Evolutionary conservation across 2,113 vertebrate species (phyloP), one percentile per base, ranked within the genome.

Genomic region (Myotis davidii): DNA sequence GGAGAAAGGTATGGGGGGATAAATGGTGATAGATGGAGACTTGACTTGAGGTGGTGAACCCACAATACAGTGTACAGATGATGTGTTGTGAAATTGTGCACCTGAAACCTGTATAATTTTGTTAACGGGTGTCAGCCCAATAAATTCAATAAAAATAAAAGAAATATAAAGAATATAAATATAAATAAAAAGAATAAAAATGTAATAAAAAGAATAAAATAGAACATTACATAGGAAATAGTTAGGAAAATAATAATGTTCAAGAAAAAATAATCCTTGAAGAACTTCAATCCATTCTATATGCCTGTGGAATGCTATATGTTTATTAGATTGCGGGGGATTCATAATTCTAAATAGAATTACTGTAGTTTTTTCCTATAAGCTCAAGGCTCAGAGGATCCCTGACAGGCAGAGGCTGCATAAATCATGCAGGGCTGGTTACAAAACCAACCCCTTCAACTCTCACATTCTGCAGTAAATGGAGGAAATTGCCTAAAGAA

Each of bases 201-300:
- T 27, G 27, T 27, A 61, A 27, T 61, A 32, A 32, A 76, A 78
- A 85, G 45, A 64, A 85, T n/a, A 86, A 78, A 89, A 70, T 42
- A 29, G 42, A 73, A 12, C 61, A 73, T 20, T 81, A 73, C 9
- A 85, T 77, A 83, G 48, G 32, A 81, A 87, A 56, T 21, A 74
- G 13, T 83, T 87, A 90, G 12, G 25, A 84, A 91, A 67, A 89
- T 90, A 88, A 82, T 20, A 59, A 32, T 50, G 29, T 93, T 77
- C 25, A 73, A 92, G 73, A 16, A 52, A 94, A 93, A 76, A 14
- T 20, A 37, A 54, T 42, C 45, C 29, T 88, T 96, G n/a, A 91
- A 92, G 67, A 86, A 59, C 6, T 72, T 90, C 56, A 87, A 0
- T 34, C 42, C 10, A 52, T 48, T 83, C 39, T 61, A 29, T 23